Evolutionary conservation across 2,888 invertebrate species (phyloP), one percentile per base, ranked within the genome.

Genomic region (Clistopyga incitator): DNA sequence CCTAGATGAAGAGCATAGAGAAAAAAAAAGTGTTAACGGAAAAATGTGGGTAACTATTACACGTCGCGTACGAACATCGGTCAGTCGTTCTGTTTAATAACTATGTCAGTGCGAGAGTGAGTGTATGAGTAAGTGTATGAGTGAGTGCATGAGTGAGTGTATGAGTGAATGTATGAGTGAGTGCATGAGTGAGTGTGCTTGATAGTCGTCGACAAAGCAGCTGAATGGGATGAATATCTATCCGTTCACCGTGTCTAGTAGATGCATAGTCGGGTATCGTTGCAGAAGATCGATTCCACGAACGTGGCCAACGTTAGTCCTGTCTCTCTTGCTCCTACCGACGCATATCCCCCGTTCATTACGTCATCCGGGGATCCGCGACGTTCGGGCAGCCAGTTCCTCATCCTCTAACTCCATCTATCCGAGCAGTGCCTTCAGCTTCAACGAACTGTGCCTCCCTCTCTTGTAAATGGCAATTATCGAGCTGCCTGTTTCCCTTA

Each of bases 381-480:
- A 54, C 71, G 70, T 70, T 78, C 78, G 70, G 70, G 61, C 64
- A 52, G 42, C 47, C 78, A 42, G 45, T 18, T 64, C 78, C 70
- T 70, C 59, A 61, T 70, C 59, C 56, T 20, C 34, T 52, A 29
- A 38, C 47, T 74, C 52, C 45, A 71, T 78, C 71, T 42, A 64
- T 50, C 20, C 50, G 50, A 11, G 45, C 59, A 68, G 47, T 34
- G 59, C 59, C 56, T 68, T 45, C 47, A 45, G 59, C 59, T 64
- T 20, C 45, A 42, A n/a, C 61, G 13, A 74, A 50, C 72, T 61
- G 47, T 25, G 29, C 45, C 59, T 23, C 54, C 23, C 23, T 23
- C 54, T 56, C 42, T 15, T 64, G 81, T 82, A 85, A 87, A 87
- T 86, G 85, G 81, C 85, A 87, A 88, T 88, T 87, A 87, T 87